Evolutionary conservation across 2,113 vertebrate genomes (phyloP).

Genomic region (Mustelus asterias): DNA sequence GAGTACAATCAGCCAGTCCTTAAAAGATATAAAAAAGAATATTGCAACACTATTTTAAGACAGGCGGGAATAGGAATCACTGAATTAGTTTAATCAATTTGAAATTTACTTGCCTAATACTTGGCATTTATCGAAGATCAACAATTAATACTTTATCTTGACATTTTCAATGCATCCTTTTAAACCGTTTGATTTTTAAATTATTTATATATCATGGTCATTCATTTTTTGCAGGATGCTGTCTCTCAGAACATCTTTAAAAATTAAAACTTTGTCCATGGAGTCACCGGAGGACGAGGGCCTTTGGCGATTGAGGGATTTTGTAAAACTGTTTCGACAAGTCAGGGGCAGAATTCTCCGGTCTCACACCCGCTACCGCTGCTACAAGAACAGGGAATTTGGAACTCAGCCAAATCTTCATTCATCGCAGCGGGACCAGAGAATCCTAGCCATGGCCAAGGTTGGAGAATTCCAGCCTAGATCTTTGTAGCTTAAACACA

Average conservation of each 20-base stretch:
- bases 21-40: conserved; percentile 41
- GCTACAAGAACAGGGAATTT: too few species aligned
- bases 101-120: background rate
- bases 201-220: background rate
- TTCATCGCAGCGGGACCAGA: too few species aligned
- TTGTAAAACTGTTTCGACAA: background rate
- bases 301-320: background rate
- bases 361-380: too few species aligned
- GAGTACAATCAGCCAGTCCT: conserved; percentile 81
- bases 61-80: background rate
- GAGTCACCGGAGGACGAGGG: background rate
- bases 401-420: too few species aligned
- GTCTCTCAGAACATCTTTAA: background rate
- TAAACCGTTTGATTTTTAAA: background rate
- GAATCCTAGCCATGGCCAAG: too few species aligned
- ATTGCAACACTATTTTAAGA: background rate
- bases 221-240: background rate
- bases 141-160: background rate
- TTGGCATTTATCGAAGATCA: background rate
- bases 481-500: background rate
- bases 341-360: background rate
- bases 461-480: too few species aligned
- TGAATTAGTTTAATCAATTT: background rate
- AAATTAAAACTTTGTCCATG: background rate
- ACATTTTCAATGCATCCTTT: background rate